phyloP scores from a whole-genome alignment of 2,113 vertebrate genomes.

The Propithecus coquereli region DNA sequence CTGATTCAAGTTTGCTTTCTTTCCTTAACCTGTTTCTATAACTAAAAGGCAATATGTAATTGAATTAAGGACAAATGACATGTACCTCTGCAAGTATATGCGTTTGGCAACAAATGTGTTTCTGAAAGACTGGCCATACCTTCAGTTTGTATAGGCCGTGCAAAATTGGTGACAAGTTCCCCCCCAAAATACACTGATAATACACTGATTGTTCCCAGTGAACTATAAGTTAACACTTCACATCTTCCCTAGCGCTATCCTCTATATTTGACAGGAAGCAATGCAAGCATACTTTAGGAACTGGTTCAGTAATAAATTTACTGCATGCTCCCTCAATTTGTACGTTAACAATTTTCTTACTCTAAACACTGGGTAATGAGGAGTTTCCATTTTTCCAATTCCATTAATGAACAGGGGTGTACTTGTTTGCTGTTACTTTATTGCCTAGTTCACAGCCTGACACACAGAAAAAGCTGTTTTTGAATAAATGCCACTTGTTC shows the following conservation, averaged over 20 bases:
- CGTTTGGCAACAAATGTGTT: not conserved
- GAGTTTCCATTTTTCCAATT: not conserved
- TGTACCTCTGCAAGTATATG: not conserved
- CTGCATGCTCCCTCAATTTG: not conserved
- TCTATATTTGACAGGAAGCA: not conserved
- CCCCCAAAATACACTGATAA: not conserved
- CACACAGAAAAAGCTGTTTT: not conserved
- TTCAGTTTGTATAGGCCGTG: not conserved
- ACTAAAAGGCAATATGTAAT: slow-evolving; percentile 20
- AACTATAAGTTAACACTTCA: not conserved
- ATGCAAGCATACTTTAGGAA: not conserved
- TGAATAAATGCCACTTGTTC: not conserved
- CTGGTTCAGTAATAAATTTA: not conserved
- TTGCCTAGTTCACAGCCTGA: not conserved
- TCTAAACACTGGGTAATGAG: not conserved
- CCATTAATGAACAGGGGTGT: not conserved
- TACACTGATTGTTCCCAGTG: not conserved
- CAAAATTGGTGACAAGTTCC: not conserved
- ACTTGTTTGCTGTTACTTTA: not conserved
- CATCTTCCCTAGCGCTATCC: not conserved
- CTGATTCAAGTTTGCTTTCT: slow-evolving; percentile 9
- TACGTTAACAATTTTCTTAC: not conserved
- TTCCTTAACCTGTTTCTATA: not conserved
- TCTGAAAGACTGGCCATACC: not conserved
- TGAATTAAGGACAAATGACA: slow-evolving; percentile 7